Base-by-base conservation (phyloP, 1,140 invertebrate genomes). In the Lordiphosa mommai region DNA sequence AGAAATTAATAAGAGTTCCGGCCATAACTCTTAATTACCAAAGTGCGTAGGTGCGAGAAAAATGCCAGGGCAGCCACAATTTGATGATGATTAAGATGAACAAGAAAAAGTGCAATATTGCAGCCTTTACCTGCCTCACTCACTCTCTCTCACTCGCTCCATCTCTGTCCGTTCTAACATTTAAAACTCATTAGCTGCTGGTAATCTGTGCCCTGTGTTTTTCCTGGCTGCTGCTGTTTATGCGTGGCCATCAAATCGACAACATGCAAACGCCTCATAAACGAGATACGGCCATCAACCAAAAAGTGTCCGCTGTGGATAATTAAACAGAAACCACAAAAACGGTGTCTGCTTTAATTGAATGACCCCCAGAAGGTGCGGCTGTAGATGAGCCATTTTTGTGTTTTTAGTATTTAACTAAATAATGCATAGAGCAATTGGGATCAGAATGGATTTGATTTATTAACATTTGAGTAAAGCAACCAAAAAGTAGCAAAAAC, bases 11-110 rank as follows among this genome's bases (percentile, higher is more conserved):
- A 84, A 84, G 72, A 29, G 46, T 38, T 36, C 47, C 46, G 36
- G 38, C 60, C 77, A 80, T 80, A 80, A 80, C 50, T 80, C 72
- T 76, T 80, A 71, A 80, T 80, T 80, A 80, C 66, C 76, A 32
- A 63, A 55, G 33, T 60, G 55, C 53, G 63, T 13, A 40, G 20
- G 20, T 33, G 53, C 6, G 14, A 27, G 27, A 13, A 4, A 12
- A 29, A 23, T 13, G 9, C 8, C 8, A 7, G 2, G n/a, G 41
- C 38, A 16, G 40, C 10, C 4, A 3, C 3, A n/a, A 8, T 1
- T 5, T 38, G 23, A 1, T 27, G 23, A 27, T 27, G 23, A 27
- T 17, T 1, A 17, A 2, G 16, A 17, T 17, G 16, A 27, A 4
- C 6, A 27, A 4, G 23, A 2, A 27, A 7, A 27, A 27, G 5